Percentiles rank a stretch among this genome's conserved stretches.
Evolutionary conservation across 1,140 invertebrate genomes (phyloP).

Genomic region (Myzus persicae): DNA sequence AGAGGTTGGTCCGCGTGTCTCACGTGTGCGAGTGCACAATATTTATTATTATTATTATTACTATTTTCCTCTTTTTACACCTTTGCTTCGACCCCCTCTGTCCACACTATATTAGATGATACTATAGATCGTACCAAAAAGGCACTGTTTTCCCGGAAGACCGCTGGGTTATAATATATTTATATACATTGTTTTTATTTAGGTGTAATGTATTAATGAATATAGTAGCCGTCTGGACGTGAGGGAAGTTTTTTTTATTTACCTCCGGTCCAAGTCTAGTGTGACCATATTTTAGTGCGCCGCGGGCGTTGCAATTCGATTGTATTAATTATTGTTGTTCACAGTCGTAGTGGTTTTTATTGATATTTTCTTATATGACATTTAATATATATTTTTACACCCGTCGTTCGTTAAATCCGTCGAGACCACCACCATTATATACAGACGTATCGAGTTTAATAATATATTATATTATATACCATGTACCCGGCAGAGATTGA

Average conservation of each 20-base stretch:
- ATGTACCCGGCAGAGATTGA: background rate
- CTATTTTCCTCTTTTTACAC: background rate
- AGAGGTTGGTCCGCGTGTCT: background rate
- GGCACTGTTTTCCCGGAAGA: background rate
- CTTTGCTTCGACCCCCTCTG: background rate
- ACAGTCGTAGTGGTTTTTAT: background rate
- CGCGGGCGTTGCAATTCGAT: background rate
- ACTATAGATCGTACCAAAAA: no score
- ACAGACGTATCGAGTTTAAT: background rate
- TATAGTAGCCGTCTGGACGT: no score
- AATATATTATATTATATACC: background rate
- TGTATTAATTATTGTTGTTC: background rate
- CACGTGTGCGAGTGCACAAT: background rate
- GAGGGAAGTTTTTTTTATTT: background rate
- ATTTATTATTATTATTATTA: slow-evolving; percentile 24
- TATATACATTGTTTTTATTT: no score
- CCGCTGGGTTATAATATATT: background rate
- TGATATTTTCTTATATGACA: background rate
- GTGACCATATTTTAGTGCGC: background rate
- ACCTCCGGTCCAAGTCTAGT: background rate
- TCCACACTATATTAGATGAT: no score
- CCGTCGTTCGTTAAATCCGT: background rate
- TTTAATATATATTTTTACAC: background rate
- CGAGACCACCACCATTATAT: background rate
- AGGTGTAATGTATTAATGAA: background rate